Evolutionary conservation across 2,797 vertebrate genomes (phyloP).

Genomic region (Dermochelys coriacea): DNA sequence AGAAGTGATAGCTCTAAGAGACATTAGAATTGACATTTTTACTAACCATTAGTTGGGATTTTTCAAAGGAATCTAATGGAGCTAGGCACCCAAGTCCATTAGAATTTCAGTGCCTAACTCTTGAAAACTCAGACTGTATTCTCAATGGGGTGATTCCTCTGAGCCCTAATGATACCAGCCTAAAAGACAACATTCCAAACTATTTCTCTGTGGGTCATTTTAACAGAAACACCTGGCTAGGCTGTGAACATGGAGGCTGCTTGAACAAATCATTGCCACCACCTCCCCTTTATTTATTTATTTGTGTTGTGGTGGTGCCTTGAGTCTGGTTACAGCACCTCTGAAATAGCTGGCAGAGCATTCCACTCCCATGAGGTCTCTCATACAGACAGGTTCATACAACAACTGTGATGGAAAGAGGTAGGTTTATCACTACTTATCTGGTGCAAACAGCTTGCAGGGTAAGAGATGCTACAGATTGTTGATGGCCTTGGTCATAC

Average conservation of each 20-base stretch:
- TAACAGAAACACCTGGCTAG: constrained; percentile 46
- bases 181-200: constrained; percentile 20
- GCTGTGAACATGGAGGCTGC: constrained; percentile 48
- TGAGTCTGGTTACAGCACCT: constrained; percentile 11
- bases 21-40: no score
- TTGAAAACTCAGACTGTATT: fast-evolving
- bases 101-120: background rate
- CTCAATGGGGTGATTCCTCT: fast-evolving
- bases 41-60: background rate
- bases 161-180: fast-evolving
- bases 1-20: background rate
- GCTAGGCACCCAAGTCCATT: fast-evolving
- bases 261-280: constrained; percentile 70
- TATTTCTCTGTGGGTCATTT: background rate
- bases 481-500: background rate
- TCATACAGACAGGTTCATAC: constrained; percentile 50
- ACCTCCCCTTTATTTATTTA: background rate
- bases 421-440: fast-evolving
- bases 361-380: constrained; percentile 71
- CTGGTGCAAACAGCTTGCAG: fast-evolving
- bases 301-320: background rate
- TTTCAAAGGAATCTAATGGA: background rate
- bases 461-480: background rate
- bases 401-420: background rate
- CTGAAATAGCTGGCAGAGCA: constrained; percentile 1